Base-by-base conservation (phyloP, 2,888 invertebrate genomes). In the Thysanoteuthis rhombus region DNA sequence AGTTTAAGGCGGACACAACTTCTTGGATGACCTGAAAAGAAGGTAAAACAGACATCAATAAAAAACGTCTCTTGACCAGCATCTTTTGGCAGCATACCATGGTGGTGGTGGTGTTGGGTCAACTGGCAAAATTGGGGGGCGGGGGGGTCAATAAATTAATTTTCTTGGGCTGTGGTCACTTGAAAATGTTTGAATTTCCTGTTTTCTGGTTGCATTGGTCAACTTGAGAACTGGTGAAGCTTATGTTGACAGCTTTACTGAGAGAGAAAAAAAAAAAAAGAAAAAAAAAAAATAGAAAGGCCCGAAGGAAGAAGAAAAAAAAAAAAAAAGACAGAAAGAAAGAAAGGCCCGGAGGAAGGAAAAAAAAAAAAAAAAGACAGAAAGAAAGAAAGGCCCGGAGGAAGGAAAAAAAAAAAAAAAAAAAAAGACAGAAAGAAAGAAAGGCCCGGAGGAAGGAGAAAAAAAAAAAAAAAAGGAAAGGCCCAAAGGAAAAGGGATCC, bases 21-120 rank as follows among this genome's bases (percentile, higher is more conserved):
- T 99, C 99, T 95, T 98, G 98, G 96, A 99, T 97, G 93, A 98
- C 98, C 98, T 97, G 40, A 39, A 10, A 28, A 91, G 28, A 42
- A 91, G 8, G n/a, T n/a, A 40, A 91, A 22, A 38, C 28, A 91
- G 3, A 90, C 39, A 4, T 40, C 39, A 8, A 90, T 42, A 6
- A 42, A 42, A 42, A 42, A 42, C 42, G 12, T n/a, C n/a, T n/a
- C n/a, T n/a, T n/a, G n/a, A n/a, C n/a, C n/a, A n/a, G n/a, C n/a
- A n/a, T n/a, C n/a, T n/a, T n/a, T n/a, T n/a, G n/a, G n/a, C n/a
- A n/a, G n/a, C n/a, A n/a, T n/a, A n/a, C n/a, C n/a, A n/a, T n/a
- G n/a, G n/a, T n/a, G n/a, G n/a, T n/a, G n/a, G n/a, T n/a, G n/a
- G n/a, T n/a, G n/a, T n/a, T n/a, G n/a, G n/a, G n/a, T n/a, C n/a